phyloP scores from a whole-genome alignment of 2,113 vertebrate genomes.

The Bos javanicus region DNA sequence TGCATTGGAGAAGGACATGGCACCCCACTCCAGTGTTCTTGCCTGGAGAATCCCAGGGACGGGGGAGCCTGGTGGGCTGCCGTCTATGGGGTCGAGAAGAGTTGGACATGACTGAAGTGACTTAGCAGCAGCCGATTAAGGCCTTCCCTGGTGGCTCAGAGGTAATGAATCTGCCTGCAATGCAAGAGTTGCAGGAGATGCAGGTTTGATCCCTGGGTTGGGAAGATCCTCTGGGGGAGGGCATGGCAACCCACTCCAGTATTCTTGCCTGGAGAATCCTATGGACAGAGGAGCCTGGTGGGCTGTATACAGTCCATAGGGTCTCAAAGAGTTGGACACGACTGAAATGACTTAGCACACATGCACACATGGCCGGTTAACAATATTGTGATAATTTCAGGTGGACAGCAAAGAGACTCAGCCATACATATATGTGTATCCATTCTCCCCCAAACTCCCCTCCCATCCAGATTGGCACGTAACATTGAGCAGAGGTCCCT shows the following conservation, averaged over 20 bases:
- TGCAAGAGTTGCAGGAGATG: not conserved
- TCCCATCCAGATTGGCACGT: not conserved
- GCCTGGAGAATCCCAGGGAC: too few relatives aligned
- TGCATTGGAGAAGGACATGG: too few relatives aligned
- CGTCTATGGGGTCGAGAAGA: too few relatives aligned
- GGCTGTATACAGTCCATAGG: not conserved
- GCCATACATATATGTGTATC: not conserved
- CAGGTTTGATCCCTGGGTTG: not conserved
- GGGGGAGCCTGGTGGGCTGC: too few relatives aligned
- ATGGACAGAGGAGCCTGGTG: not conserved
- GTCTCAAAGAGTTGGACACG: not conserved
- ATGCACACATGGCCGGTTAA: not conserved
- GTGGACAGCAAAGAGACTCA: not conserved
- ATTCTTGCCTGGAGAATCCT: not conserved
- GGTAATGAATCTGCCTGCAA: not conserved
- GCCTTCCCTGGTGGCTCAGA: not conserved
- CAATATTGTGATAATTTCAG: not conserved
- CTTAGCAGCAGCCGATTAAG: not conserved
- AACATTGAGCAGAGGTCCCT: not conserved
- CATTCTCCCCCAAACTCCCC: not conserved
- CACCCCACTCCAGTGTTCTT: too few relatives aligned
- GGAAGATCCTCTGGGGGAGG: not conserved
- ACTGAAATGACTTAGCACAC: not conserved
- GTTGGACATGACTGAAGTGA: too few relatives aligned
- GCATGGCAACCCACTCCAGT: not conserved